These are phyloP conservation scores for Furcifer pardalis DNA, from an alignment of 2,797 vertebrate genomes.

Conservation along the genomic window DNA sequence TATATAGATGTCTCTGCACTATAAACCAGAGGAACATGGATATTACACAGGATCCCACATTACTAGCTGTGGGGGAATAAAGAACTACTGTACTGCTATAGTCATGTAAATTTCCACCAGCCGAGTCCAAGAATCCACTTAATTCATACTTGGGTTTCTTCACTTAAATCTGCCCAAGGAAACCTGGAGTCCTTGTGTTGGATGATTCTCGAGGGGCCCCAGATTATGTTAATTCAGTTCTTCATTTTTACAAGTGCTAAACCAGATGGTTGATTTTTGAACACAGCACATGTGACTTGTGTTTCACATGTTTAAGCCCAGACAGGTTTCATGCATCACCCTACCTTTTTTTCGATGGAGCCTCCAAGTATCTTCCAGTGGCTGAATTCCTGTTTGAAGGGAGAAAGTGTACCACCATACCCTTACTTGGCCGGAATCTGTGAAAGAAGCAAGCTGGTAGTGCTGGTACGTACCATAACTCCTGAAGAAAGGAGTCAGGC, in stretches of 20 bases:
- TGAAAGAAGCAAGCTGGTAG: constrained; percentile 90
- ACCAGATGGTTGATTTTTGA: background rate
- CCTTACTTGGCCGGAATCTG: constrained; percentile 92
- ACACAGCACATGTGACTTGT: background rate
- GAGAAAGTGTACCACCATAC: constrained; percentile 83
- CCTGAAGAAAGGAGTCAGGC: background rate
- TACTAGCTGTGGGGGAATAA: too few species aligned
- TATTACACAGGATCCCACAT: too few species aligned
- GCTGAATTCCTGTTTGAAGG: constrained; percentile 90
- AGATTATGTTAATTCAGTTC: background rate
- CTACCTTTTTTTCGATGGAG: constrained; percentile 84
- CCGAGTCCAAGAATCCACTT: background rate
- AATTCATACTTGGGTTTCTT: background rate
- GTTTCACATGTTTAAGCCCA: constrained; percentile 77
- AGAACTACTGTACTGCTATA: too few species aligned
- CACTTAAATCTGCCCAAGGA: background rate
- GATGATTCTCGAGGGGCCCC: background rate
- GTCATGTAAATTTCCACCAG: background rate
- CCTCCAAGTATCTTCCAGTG: constrained; percentile 93
- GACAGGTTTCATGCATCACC: constrained; percentile 87
- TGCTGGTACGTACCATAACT: constrained; percentile 82
- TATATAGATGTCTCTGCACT: too few species aligned
- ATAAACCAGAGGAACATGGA: too few species aligned
- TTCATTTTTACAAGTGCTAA: background rate
- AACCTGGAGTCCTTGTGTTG: background rate